A percentile compares a stretch with the other conserved stretches of the same genome.
phyloP scores from a whole-genome alignment of 2,797 vertebrate genomes.

The Myotis planiceps region DNA sequence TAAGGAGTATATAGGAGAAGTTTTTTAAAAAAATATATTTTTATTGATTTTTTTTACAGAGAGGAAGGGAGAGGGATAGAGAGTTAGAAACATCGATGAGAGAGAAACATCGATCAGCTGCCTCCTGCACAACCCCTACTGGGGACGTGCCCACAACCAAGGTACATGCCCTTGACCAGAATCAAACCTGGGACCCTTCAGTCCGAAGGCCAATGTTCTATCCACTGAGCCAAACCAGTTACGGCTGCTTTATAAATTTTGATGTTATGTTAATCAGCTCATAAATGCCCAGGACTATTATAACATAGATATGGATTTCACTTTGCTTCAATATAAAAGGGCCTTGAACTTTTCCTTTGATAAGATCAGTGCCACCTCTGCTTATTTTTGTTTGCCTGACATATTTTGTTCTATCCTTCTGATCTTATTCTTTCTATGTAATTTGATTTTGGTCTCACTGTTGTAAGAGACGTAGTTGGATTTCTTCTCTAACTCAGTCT shows the following conservation, averaged over 20 bases:
- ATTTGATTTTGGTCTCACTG: constrained; percentile 22
- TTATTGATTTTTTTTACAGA: too few relatives aligned
- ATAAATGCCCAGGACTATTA: neutral
- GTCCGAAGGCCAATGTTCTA: too few relatives aligned
- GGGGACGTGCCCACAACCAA: too few relatives aligned
- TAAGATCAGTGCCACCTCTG: neutral
- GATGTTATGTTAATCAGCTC: constrained; percentile 34
- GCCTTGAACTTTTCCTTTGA: constrained; percentile 55
- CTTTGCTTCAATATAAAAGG: constrained; percentile 31
- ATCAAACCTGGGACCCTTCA: too few relatives aligned
- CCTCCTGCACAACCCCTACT: too few relatives aligned
- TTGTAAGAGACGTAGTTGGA: neutral
- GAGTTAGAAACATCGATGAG: too few relatives aligned
- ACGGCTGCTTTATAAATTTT: neutral
- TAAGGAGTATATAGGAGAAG: too few relatives aligned
- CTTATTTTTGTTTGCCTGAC: neutral
- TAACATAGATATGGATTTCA: neutral
- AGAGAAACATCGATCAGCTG: too few relatives aligned
- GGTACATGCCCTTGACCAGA: too few relatives aligned
- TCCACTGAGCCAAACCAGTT: too few relatives aligned
- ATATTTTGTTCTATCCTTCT: neutral
- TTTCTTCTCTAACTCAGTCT: neutral
- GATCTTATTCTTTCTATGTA: neutral
- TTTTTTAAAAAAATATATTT: too few relatives aligned
- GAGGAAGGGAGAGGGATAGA: too few relatives aligned